Evolutionary conservation across 1,140 invertebrate species (phyloP), one percentile per base, ranked within the genome.

Genomic region (Melanaphis sacchari): DNA sequence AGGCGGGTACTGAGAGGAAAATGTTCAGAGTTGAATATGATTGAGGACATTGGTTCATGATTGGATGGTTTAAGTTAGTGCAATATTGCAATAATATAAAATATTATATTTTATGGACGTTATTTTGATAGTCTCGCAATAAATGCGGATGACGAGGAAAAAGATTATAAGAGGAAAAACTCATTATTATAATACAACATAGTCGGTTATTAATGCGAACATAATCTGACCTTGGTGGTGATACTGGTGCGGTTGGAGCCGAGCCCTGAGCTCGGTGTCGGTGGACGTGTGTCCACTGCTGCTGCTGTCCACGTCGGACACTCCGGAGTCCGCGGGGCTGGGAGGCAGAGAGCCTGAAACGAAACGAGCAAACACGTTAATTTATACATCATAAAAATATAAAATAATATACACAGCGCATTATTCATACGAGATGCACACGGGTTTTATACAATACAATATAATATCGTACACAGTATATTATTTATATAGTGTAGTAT

Each of bases 321-420:
- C 98, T 93, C 99, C 99, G 94, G 98, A 99, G 96, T 99, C 98
- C 26, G 99, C 98, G 93, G 99, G 99, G 95, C 98, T 99, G 52
- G 98, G 98, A 94, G 99, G 99, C 95, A 99, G 96, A 94, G 98
- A 99, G 95, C 98, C 98, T 95, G 94, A 40, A 89, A 94, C 54
- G 87, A 93, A 2, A 90, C 66, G 90, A 94, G 18, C 52, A 88
- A 54, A 89, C 46, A 54, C 36, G 46, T 52, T 89, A 15, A 89
- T 36, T 85, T 38, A 36, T 84, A 41, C 38, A 46, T 15, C n/a
- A 38, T 24, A 52, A n/a, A 36, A 1, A 36, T n/a, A 36, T 2
- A 49, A 36, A 2, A 46, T 43, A 85, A 82, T 76, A n/a, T n/a
- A n/a, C 59, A 76, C 3, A n/a, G 15, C 59, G 31, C 15, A 15